Evolutionary conservation across 1,140 invertebrate genomes (phyloP).

Genomic region (Drosophila sucinea): DNA sequence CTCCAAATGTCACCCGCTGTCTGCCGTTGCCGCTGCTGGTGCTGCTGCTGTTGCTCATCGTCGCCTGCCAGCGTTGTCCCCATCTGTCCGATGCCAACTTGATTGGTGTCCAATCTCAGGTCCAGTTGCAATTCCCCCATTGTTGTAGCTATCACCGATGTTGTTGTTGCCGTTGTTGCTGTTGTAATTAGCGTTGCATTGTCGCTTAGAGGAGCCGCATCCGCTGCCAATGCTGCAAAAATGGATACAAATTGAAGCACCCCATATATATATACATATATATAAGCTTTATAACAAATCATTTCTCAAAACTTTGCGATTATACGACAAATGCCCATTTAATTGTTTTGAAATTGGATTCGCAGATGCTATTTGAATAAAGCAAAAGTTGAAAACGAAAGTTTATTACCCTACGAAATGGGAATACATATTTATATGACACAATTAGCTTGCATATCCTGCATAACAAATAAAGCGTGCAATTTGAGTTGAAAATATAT

Average conservation of each 20-base stretch:
- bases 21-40: slow-evolving; percentile 15
- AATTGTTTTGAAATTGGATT: slow-evolving; percentile 4
- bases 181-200: slow-evolving; percentile 65
- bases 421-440: too few relatives aligned
- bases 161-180: slow-evolving; percentile 29
- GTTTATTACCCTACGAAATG: too few relatives aligned
- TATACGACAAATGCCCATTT: slow-evolving; percentile 19
- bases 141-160: slow-evolving; percentile 8
- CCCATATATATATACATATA: background rate
- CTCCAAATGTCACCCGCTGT: slow-evolving; percentile 53
- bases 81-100: slow-evolving; percentile 37
- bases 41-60: slow-evolving; percentile 8
- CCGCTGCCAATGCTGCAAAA: slow-evolving; percentile 62
- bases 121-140: slow-evolving; percentile 9
- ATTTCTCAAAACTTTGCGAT: slow-evolving; percentile 8
- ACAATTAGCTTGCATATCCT: too few relatives aligned
- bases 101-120: slow-evolving; percentile 21
- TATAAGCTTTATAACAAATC: slow-evolving; percentile 40
- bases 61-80: slow-evolving; percentile 29
- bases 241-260: slow-evolving; percentile 57
- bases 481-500: too few relatives aligned
- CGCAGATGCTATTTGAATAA: background rate
- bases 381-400: background rate
- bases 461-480: too few relatives aligned
- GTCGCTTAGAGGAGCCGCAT: slow-evolving; percentile 41